These are phyloP conservation scores for Catamblyrhynchus diadema DNA, from an alignment of 2,797 vertebrate species.

Conservation along the genomic window DNA sequence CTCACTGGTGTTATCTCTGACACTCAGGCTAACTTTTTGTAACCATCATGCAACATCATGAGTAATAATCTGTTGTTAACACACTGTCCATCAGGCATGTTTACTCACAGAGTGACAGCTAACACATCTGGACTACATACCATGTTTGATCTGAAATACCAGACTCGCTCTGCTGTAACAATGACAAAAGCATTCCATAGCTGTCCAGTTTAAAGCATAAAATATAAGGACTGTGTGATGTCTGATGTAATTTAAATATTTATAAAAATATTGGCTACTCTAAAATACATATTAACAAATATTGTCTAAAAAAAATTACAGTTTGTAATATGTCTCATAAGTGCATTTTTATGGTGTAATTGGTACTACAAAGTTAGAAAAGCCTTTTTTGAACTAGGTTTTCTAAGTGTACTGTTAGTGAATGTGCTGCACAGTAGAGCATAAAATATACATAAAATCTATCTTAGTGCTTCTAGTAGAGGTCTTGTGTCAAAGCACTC, in stretches of 20 bases:
- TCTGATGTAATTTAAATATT: background rate
- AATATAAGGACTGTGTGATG: background rate
- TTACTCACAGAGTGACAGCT: constrained; percentile 68
- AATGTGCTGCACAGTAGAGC: background rate
- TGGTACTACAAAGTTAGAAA: background rate
- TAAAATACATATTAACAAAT: background rate
- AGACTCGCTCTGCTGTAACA: constrained; percentile 51
- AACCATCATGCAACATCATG: constrained; percentile 39
- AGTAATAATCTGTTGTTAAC: constrained; percentile 66
- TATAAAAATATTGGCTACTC: background rate
- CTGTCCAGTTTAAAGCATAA: constrained; percentile 51
- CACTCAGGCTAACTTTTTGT: constrained; percentile 31
- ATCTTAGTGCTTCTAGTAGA: background rate
- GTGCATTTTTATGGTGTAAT: background rate
- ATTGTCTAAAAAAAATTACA: background rate
- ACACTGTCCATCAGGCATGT: constrained; percentile 68
- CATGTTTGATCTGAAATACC: constrained; percentile 67
- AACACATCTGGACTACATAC: constrained; percentile 64
- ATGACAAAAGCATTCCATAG: constrained; percentile 46
- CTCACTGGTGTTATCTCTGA: constrained; percentile 55
- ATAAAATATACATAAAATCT: background rate
- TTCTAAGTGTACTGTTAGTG: background rate
- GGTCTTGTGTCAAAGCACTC: background rate
- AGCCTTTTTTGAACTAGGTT: background rate
- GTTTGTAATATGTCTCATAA: background rate